A percentile compares a stretch with the other conserved stretches of the same genome.
Evolutionary conservation across 2,888 invertebrate species (phyloP).

Genomic region (Exephanes ischioxanthus): DNA sequence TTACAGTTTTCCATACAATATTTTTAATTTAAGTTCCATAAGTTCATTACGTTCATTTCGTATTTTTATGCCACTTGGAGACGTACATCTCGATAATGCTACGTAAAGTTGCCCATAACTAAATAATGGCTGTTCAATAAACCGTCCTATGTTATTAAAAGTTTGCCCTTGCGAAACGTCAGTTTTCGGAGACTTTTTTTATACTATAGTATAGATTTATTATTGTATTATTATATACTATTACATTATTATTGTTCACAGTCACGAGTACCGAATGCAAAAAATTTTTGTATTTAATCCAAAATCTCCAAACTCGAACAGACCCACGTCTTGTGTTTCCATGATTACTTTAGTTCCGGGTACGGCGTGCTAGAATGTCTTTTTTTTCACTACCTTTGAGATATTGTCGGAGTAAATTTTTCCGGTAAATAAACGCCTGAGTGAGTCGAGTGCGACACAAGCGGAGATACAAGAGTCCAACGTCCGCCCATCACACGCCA

Average conservation of each 20-base stretch:
- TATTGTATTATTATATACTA: too few species aligned
- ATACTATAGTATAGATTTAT: too few species aligned
- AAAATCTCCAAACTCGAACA: too few species aligned
- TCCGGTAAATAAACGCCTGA: background rate
- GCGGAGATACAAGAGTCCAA: slow-evolving; percentile 31
- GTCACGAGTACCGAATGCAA: too few species aligned
- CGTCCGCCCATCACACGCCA: slow-evolving; percentile 52
- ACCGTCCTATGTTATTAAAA: background rate
- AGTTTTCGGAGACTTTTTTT: too few species aligned
- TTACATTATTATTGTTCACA: too few species aligned
- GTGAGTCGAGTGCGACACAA: background rate
- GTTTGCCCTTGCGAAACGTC: background rate
- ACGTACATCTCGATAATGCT: background rate
- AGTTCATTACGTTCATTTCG: background rate
- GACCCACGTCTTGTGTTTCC: background rate
- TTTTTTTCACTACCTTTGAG: background rate
- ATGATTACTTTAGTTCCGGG: background rate
- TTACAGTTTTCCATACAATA: background rate
- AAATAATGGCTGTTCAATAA: background rate
- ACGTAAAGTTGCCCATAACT: background rate
- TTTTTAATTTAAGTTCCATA: background rate
- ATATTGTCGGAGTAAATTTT: background rate
- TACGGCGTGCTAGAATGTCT: background rate
- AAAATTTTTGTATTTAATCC: too few species aligned
- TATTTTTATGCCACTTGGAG: background rate